These are phyloP conservation scores for Dreissena polymorpha DNA, from an alignment of 1,140 invertebrate genomes.

Conservation along the genomic window DNA sequence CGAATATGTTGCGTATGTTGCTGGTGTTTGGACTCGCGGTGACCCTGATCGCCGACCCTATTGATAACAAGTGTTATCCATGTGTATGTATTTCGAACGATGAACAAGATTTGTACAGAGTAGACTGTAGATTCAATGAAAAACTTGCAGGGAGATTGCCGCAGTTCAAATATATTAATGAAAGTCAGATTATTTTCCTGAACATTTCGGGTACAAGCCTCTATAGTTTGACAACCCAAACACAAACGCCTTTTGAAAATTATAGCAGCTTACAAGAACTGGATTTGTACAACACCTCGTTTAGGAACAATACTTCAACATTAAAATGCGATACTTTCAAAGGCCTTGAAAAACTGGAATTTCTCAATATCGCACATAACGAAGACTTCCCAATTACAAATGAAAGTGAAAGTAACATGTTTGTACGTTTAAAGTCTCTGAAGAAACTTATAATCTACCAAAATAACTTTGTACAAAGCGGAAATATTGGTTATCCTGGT, in stretches of 20 bases:
- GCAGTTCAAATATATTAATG: not conserved
- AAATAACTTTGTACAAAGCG: not conserved
- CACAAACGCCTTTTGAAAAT: not conserved
- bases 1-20: no score
- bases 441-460: conserved; percentile 28
- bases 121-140: no score
- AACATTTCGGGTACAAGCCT: conserved; percentile 6
- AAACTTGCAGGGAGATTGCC: no score
- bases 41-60: no score
- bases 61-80: no score
- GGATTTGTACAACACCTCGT: conserved; percentile 14
- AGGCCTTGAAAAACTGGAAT: conserved; percentile 1
- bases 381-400: conserved; percentile 6
- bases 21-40: no score
- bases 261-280: not conserved
- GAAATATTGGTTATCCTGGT: conserved; percentile 10
- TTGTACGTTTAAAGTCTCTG: not conserved
- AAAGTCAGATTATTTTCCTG: not conserved
- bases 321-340: conserved; percentile 4
- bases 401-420: not conserved
- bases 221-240: not conserved
- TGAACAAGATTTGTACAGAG: no score
- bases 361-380: conserved; percentile 38
- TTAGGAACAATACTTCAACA: not conserved
- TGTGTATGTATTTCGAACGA: no score